Evolutionary conservation across 2,797 vertebrate species (phyloP), one percentile per base, ranked within the genome.

Genomic region (Tachyglossus aculeatus): DNA sequence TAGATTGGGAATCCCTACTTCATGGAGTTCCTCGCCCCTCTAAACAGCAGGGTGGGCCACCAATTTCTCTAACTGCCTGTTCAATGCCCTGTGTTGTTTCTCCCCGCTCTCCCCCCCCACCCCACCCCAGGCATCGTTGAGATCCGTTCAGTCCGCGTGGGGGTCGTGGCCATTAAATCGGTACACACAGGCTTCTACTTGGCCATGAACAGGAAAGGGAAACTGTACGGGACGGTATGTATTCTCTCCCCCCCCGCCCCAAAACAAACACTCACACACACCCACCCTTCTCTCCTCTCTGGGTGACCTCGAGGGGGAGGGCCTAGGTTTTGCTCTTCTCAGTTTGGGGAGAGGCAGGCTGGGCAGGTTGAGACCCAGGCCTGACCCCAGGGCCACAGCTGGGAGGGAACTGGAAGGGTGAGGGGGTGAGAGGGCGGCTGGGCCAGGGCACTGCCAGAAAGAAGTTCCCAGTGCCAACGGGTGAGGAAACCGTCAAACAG

Each of bases 211-310:
- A 95, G 94, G 92, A 92, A 83, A 88, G 97, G 97, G 86, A 94
- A 89, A 25, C 94, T 97, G 86, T 97, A 97, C 29, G 95, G 96
- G 89, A 97, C 96, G 95, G 97, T 98, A 94, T 89, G 95, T 96
- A 86, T 79, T 39, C 53, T 4, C 1, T n/a, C n/a, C 18, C n/a
- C n/a, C n/a, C n/a, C n/a, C n/a, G n/a, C n/a, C n/a, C n/a, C n/a
- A n/a, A n/a, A n/a, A n/a, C n/a, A n/a, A n/a, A n/a, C n/a, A n/a
- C n/a, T n/a, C n/a, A n/a, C n/a, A n/a, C n/a, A n/a, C n/a, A n/a
- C n/a, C n/a, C n/a, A 16, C 16, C 19, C 14, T 21, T 27, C 5
- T 6, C 9, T 11, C 47, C 18, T 32, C 18, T 10, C 36, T 21
- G 6, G 6, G 5, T 11, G 41, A 7, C 1, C 11, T 45, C 5